Conservation (phyloP, 2,797 vertebrate genomes). For the Caiman crocodilus region DNA sequence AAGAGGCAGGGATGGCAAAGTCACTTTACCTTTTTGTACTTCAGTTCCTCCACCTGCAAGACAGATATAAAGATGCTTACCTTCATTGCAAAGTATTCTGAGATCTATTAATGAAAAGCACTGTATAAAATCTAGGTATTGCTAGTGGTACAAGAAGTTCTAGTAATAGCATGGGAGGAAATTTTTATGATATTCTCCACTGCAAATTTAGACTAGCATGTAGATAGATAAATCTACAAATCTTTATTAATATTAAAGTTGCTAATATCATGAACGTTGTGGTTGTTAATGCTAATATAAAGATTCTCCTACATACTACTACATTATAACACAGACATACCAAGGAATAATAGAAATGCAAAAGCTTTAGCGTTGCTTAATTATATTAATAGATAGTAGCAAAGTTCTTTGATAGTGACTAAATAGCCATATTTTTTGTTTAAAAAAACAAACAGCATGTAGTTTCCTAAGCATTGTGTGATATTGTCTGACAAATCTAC, state of each 20-base stretch:
- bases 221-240: not conserved
- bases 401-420: not conserved
- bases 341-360: not conserved
- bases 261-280: not conserved
- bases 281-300: not conserved
- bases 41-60: not conserved
- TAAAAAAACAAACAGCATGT: not conserved
- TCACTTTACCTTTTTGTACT: not conserved
- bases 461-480: not conserved
- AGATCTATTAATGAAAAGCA: not conserved
- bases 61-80: rapidly evolving
- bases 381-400: not conserved
- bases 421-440: not conserved
- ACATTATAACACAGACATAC: not conserved
- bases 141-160: no score
- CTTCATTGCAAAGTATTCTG: rapidly evolving
- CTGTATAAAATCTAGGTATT: not conserved
- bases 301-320: not conserved
- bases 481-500: not conserved
- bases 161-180: not conserved
- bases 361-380: not conserved
- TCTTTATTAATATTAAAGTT: not conserved
- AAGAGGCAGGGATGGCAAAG: not conserved
- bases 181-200: not conserved
- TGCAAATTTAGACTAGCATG: not conserved